Evolutionary conservation across 2,113 vertebrate species (phyloP).

Genomic region (Peromyscus polionotus): DNA sequence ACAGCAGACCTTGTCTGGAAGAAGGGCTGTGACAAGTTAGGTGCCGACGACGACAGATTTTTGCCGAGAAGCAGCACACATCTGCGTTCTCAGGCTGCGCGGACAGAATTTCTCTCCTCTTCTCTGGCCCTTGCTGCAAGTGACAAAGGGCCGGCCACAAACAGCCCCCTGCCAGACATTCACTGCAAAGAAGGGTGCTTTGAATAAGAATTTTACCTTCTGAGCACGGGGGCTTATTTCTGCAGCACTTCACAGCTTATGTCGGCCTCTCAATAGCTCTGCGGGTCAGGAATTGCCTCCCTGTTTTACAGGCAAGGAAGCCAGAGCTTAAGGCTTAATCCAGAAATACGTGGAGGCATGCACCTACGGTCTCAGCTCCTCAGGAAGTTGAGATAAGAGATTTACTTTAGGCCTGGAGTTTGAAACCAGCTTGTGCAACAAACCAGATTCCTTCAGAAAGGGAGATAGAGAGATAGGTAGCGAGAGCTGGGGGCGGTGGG

Average conservation of each 20-base stretch:
- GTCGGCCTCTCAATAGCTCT: neutral
- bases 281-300: neutral
- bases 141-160: neutral
- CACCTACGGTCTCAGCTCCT: neutral
- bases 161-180: neutral
- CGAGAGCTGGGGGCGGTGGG: neutral
- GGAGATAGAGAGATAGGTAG: neutral
- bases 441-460: neutral
- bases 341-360: neutral
- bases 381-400: neutral
- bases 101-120: neutral
- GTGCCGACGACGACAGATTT: neutral
- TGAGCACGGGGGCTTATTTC: neutral
- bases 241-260: neutral
- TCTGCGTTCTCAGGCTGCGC: neutral
- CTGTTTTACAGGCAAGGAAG: neutral
- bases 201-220: neutral
- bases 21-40: neutral
- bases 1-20: neutral
- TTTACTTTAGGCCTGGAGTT: conserved; percentile 8
- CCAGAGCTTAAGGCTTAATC: neutral
- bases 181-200: neutral
- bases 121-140: too few species aligned
- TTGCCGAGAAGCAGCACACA: neutral
- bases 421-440: conserved; percentile 2